Conservation (phyloP, 2,888 invertebrate species). For the Pterostichus niger region DNA sequence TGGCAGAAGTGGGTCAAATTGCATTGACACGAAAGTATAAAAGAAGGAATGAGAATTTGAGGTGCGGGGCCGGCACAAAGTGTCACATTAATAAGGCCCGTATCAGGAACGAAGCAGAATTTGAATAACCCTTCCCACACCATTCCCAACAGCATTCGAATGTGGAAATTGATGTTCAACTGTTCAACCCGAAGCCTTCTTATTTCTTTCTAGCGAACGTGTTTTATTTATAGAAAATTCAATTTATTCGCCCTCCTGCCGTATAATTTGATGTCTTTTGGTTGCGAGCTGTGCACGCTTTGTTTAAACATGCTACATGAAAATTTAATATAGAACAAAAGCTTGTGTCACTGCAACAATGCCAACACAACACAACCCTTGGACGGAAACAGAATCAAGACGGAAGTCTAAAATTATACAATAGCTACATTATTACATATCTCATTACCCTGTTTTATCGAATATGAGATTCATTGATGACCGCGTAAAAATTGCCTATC, state of each 20-base stretch:
- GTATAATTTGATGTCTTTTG: slow-evolving; percentile 46
- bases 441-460: too few species aligned
- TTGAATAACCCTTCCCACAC: slow-evolving; percentile 38
- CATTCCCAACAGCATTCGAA: neutral
- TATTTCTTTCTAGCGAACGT: slow-evolving; percentile 5
- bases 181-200: slow-evolving; percentile 3
- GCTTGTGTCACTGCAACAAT: neutral
- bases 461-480: too few species aligned
- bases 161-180: slow-evolving; percentile 20
- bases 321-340: slow-evolving; percentile 46
- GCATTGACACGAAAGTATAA: slow-evolving; percentile 9
- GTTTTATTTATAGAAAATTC: slow-evolving; percentile 44
- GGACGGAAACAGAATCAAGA: too few species aligned
- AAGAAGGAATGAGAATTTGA: neutral
- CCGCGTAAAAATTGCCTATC: too few species aligned
- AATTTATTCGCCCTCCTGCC: slow-evolving; percentile 41
- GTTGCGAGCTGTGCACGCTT: neutral
- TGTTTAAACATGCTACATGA: slow-evolving; percentile 33
- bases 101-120: slow-evolving; percentile 39
- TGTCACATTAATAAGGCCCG: slow-evolving; percentile 50
- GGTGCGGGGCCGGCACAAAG: slow-evolving; percentile 24
- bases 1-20: slow-evolving; percentile 23
- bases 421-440: too few species aligned
- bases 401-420: too few species aligned
- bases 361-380: too few species aligned